Base-by-base conservation (phyloP, 2,797 vertebrate genomes). In the Myotis planiceps region DNA sequence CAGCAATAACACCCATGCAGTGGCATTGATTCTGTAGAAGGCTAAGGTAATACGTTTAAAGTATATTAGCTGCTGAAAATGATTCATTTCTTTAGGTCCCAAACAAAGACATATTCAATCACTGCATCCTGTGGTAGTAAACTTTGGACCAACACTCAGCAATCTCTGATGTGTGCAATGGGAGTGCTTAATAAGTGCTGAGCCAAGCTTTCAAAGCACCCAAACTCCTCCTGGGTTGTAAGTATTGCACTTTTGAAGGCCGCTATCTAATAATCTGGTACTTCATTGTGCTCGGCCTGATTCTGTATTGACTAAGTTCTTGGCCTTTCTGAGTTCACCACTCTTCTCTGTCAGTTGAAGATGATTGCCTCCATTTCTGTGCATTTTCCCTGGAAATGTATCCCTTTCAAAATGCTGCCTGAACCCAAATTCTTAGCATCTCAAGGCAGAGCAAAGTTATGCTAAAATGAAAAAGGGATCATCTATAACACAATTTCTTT, bases 271-370 rank as follows among this genome's bases (percentile, higher is more conserved):
- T 94, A 83, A 96, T 96, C 63, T 88, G 69, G 34, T 93, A 14
- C 74, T 96, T 94, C 84, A 82, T 80, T 95, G 88, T 90, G 66
- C 74, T 90, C 93, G 88, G 72, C 79, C 81, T 83, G 96, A 93
- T 96, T 95, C 90, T 9, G 47, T 97, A 90, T 93, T 97, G 96
- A 97, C 96, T 94, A 93, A 66, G 85, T 92, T 94, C 79, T 92
- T 78, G 60, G 78, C 72, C 55, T 78, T 92, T 69, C 74, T 39
- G 81, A 84, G 68, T 78, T 94, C 45, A 79, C 81, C 21, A 53
- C 45, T 88, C 76, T 86, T 95, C 90, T 90, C 66, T 96, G 93
- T 94, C 88, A 90, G 92, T 51, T 45, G 92, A 95, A 90, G 93
- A 93, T 95, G 95, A 97, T 80, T 97, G 95, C 93, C 65, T 96